These are phyloP conservation scores for Anorthoa munda DNA, from an alignment of 2,888 invertebrate genomes.

Conservation along the genomic window DNA sequence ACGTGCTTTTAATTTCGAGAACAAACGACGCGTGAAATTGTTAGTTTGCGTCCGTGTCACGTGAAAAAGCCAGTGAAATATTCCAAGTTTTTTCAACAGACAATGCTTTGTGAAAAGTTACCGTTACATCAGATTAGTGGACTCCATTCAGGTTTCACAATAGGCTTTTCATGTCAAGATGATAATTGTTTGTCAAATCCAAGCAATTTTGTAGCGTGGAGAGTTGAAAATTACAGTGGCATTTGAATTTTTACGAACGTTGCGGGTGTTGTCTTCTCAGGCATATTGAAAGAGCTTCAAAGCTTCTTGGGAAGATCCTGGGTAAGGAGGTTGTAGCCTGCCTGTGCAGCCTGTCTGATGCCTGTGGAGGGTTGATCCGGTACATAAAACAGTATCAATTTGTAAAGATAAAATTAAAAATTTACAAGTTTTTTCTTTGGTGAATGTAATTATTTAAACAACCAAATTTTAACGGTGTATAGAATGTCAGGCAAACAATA, in stretches of 20 bases:
- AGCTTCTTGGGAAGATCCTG: conserved; percentile 16
- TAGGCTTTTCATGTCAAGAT: conserved; percentile 66
- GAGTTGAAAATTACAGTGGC: conserved; percentile 43
- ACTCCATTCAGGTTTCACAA: conserved; percentile 69
- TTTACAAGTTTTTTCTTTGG: no score
- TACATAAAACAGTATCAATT: no score
- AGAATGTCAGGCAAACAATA: no score
- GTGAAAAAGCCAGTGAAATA: conserved; percentile 56
- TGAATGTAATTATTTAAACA: no score
- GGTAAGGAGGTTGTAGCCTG: no score
- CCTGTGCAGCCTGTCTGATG: no score
- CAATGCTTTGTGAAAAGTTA: conserved; percentile 73
- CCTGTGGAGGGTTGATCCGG: no score
- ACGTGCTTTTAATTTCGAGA: conserved; percentile 43
- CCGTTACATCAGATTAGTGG: conserved; percentile 73
- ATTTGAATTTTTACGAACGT: no score
- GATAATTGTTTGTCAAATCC: conserved; percentile 75
- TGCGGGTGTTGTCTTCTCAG: no score
- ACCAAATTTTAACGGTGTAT: no score
- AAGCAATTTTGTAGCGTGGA: conserved; percentile 57
- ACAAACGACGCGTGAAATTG: conserved; percentile 52
- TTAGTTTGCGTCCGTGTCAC: conserved; percentile 48
- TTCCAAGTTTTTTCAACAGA: conserved; percentile 62
- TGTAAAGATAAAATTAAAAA: no score
- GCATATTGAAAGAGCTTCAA: conserved; percentile 33